phyloP scores from a whole-genome alignment of 2,113 vertebrate species.

The Microcebus murinus region DNA sequence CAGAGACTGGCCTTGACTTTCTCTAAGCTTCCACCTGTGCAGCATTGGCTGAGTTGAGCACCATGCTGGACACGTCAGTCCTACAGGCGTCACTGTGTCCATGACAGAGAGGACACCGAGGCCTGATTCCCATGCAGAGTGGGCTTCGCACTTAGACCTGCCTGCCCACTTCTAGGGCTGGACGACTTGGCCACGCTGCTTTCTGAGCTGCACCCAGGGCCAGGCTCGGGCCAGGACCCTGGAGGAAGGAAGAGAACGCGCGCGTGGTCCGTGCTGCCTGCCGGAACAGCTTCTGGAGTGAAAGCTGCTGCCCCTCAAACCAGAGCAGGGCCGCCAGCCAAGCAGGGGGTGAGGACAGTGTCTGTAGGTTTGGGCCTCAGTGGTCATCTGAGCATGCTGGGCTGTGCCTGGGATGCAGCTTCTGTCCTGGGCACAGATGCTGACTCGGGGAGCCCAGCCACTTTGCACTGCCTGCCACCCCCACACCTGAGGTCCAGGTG shows the following conservation, averaged over 20 bases:
- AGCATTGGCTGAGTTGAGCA: not conserved
- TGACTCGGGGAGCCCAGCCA: not conserved
- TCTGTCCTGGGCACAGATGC: not conserved
- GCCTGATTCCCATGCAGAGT: accelerated
- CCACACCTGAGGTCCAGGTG: not conserved
- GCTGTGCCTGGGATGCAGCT: not conserved
- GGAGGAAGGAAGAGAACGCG: accelerated
- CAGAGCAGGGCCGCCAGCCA: not conserved
- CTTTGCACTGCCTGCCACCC: not conserved
- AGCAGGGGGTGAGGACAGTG: not conserved
- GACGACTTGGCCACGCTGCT: not conserved
- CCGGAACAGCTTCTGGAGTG: not conserved
- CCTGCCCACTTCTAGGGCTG: too few relatives aligned
- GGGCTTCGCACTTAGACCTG: not conserved
- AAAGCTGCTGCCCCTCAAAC: not conserved
- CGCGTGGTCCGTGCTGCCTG: not conserved
- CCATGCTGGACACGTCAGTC: too few relatives aligned
- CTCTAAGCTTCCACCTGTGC: not conserved
- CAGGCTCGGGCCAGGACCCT: not conserved
- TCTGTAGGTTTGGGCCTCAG: not conserved
- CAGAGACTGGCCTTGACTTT: not conserved
- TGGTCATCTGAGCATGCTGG: accelerated
- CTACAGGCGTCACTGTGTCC: accelerated
- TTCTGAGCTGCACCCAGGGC: not conserved
- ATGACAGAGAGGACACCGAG: accelerated